Evolutionary conservation across 1,140 invertebrate species (phyloP), one percentile per base, ranked within the genome.

Genomic region (Eubasilissa regina): DNA sequence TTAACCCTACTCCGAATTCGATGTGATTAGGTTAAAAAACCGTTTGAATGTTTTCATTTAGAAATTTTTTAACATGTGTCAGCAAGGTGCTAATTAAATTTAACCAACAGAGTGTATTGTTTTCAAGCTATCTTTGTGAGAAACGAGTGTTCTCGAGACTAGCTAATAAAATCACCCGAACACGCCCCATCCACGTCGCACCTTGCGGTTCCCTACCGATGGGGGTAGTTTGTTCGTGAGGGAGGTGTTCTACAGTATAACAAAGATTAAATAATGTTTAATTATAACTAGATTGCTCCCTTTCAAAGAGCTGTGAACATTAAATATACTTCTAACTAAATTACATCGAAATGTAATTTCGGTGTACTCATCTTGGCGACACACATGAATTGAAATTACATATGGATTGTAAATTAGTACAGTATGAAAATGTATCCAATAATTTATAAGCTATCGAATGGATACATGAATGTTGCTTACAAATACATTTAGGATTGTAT

Each of bases 51-150:
- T 12, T n/a, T 56, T 15, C 53, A 56, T 7, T 56, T 8, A 7
- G 17, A 17, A n/a, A 17, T 15, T 17, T 70, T 70, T 45, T 70
- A 45, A 51, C 66, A 0, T 12, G 3, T 17, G 45, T 51, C 21
- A 4, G 25, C 15, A 70, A 19, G 17, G 7, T 25, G 45, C 66
- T 48, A 70, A 70, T 70, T 48, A 70, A 70, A 70, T 70, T 70
- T 9, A 70, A 51, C 66, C 47, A 48, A 7, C 45, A 45, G n/a
- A 19, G 47, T 66, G 62, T 66, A 51, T 70, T 70, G 66, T 12
- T 43, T 35, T 51, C 47, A 13, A 51, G 47, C 44, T 70, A 13
- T 35, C 17, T 25, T 48, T 70, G 48, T 17, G 48, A 70, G 10
- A 13, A 64, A 64, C 60, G 66, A 70, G 19, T 48, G 47, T 48